Evolutionary conservation across 2,888 invertebrate genomes (phyloP).

Genomic region (Melanchra persicariae): DNA sequence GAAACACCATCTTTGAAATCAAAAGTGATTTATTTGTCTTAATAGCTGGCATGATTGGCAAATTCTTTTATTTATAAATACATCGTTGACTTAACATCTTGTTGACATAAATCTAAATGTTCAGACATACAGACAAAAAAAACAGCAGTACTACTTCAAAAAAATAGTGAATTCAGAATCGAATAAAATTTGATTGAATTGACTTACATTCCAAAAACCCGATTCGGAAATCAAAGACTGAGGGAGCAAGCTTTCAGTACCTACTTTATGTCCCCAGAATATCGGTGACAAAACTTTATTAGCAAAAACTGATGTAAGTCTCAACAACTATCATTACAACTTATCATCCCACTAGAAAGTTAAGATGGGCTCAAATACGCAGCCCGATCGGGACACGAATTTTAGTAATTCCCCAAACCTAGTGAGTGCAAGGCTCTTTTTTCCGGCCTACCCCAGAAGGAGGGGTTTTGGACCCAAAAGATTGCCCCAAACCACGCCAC

Average conservation of each 20-base stretch:
- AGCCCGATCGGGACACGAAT: background rate
- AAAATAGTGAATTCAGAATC: background rate
- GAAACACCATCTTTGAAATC: conserved; percentile 15
- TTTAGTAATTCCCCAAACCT: background rate
- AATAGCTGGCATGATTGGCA: conserved; percentile 25
- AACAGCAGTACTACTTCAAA: background rate
- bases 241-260: background rate
- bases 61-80: conserved; percentile 12
- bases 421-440: background rate
- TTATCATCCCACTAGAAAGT: background rate
- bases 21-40: conserved; percentile 31
- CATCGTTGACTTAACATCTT: conserved; percentile 14
- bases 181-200: background rate
- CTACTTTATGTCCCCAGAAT: background rate
- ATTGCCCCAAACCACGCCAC: background rate
- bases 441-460: background rate
- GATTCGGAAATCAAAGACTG: background rate
- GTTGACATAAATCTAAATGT: conserved; percentile 1
- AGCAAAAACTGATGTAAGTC: background rate
- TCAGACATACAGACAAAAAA: background rate
- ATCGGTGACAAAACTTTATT: background rate
- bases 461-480: background rate
- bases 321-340: background rate
- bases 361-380: background rate
- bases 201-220: background rate